Conservation (phyloP, 2,113 vertebrate species). For the Ammodramus savannarum region DNA sequence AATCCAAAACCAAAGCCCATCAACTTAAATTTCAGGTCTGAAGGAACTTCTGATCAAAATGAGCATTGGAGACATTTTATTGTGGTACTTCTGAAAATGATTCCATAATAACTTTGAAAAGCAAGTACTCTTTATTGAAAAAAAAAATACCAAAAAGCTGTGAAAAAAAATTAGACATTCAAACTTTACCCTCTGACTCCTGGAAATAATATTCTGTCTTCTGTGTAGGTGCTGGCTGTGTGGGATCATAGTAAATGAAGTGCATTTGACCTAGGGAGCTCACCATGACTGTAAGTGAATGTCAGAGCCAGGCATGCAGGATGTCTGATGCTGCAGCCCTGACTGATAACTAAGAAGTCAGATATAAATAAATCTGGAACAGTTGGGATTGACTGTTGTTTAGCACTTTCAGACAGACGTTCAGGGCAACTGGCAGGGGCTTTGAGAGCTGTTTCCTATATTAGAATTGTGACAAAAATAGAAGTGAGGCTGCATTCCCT, state of each 20-base stretch:
- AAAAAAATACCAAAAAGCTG: neutral
- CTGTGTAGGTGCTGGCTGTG: neutral
- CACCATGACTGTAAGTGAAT: neutral
- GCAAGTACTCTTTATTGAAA: neutral
- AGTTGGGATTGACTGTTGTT: slow-evolving; percentile 63
- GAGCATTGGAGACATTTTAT: neutral
- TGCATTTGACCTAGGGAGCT: neutral
- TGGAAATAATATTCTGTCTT: neutral
- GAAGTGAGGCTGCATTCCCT: slow-evolving; percentile 35
- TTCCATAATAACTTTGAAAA: neutral
- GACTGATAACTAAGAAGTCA: slow-evolving; percentile 53
- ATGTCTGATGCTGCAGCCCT: slow-evolving; percentile 30
- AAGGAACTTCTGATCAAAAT: neutral
- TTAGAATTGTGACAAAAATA: slow-evolving; percentile 67
- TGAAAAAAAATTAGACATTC: neutral
- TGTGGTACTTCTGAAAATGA: neutral
- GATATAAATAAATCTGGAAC: slow-evolving; percentile 73
- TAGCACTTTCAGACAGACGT: slow-evolving; percentile 67
- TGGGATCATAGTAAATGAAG: neutral
- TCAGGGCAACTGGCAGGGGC: slow-evolving; percentile 65
- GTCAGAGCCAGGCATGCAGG: neutral
- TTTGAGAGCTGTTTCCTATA: slow-evolving; percentile 63
- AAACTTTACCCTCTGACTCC: neutral
- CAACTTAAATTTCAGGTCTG: neutral
- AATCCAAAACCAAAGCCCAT: neutral